Base-by-base conservation (phyloP, 2,797 vertebrate species). In the Xerus rutilus region DNA sequence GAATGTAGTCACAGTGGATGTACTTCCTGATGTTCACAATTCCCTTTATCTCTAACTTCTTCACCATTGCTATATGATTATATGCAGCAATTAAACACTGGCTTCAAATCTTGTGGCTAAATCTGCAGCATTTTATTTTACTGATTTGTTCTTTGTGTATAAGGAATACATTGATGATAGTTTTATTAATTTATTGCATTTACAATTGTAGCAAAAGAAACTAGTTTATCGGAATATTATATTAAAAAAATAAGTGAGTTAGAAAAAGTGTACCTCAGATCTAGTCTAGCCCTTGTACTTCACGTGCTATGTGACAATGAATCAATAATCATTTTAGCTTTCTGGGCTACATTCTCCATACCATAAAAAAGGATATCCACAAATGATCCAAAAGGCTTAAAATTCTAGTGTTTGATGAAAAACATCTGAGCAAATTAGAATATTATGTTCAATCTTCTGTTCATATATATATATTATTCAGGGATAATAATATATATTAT, bases 361-460 rank as follows among this genome's bases (percentile, higher is more conserved):
- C 15, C 39, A 64, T 35, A 72, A 79, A 86, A 57, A 90, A 7
- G 4, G 11, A 21, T 49, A 1, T 18, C 54, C 57, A 86, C 15
- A 64, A 52, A 64, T 52, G 32, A 85, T 57, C 54, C 73, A 23
- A n/a, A 65, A 77, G 4, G 28, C 18, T 79, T 82, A 54, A 12
- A 81, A 52, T 85, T 35, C 85, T 57, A 87, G 72, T 39, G 5
- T 49, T 64, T 23, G 28, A 65, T 59, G 78, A 76, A 65, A 92
- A 77, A 18, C 10, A 77, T 90, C 62, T 78, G 23, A 43, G 35
- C 21, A 62, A 92, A 78, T 92, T 82, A 92, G 30, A 47, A 43
- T 62, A 59, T 84, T 83, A 39, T n/a, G 43, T 86, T 18, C n/a
- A 45, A 25, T 79, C n/a, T 21, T 93, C 32, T 54, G 39, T 30